A percentile compares a stretch with the other conserved stretches of the same genome.
These are phyloP conservation scores for Xylocopa sonorina DNA, from an alignment of 1,140 invertebrate species.

Conservation along the genomic window DNA sequence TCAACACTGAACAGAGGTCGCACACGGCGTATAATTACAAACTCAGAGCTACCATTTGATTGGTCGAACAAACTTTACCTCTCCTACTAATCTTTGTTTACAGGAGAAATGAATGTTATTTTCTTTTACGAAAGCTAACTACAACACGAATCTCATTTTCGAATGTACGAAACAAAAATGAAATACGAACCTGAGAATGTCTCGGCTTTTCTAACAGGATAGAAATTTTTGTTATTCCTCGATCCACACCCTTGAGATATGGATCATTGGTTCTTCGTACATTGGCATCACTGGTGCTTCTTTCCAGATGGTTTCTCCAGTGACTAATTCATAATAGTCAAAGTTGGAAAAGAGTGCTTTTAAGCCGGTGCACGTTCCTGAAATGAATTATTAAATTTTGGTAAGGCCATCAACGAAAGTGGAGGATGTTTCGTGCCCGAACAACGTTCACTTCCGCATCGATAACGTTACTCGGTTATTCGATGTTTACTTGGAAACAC, in stretches of 20 bases:
- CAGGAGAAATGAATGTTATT: too few species aligned
- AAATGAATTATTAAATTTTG: slow-evolving; percentile 53
- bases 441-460: slow-evolving; percentile 16
- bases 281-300: slow-evolving; percentile 60
- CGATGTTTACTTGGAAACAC: slow-evolving; percentile 44
- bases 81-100: too few species aligned
- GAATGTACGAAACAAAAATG: too few species aligned
- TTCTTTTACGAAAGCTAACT: too few species aligned
- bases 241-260: not conserved
- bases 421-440: not conserved
- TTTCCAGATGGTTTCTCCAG: slow-evolving; percentile 65
- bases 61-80: too few species aligned
- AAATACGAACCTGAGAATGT: too few species aligned
- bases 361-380: slow-evolving; percentile 30
- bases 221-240: not conserved
- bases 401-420: slow-evolving; percentile 43
- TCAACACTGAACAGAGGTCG: too few species aligned
- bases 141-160: too few species aligned
- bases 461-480: slow-evolving; percentile 13
- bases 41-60: too few species aligned
- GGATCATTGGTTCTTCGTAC: not conserved
- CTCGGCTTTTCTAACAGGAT: too few species aligned
- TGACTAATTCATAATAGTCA: slow-evolving; percentile 53
- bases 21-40: too few species aligned
- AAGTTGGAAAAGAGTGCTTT: slow-evolving; percentile 35